Evolutionary conservation across 2,797 vertebrate genomes (phyloP).

Genomic region (Xiphorhynchus erythropygius): DNA sequence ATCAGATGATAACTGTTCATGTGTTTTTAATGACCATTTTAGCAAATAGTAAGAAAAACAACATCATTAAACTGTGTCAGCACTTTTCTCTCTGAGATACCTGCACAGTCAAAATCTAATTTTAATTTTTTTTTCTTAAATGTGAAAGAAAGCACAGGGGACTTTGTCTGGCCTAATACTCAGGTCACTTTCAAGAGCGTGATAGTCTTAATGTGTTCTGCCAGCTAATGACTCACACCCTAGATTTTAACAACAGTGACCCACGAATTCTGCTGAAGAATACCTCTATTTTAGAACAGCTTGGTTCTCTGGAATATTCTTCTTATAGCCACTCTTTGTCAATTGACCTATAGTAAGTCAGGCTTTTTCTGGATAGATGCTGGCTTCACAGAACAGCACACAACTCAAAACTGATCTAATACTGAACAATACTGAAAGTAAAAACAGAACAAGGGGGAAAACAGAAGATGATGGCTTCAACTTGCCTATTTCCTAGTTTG

Average conservation of each 20-base stretch:
- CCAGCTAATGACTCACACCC: background rate
- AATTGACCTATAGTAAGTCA: background rate
- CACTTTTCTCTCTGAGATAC: background rate
- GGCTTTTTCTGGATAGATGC: background rate
- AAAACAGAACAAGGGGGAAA: background rate
- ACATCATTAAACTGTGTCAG: background rate
- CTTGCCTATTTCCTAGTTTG: background rate
- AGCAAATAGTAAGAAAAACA: background rate
- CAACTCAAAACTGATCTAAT: background rate
- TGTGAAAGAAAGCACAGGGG: background rate
- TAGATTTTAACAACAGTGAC: background rate
- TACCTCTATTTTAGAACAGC: background rate
- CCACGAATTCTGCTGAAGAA: background rate
- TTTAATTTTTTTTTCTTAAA: background rate
- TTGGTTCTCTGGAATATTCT: background rate
- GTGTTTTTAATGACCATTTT: background rate
- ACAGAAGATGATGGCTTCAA: background rate
- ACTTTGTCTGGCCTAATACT: background rate
- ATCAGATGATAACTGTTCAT: background rate
- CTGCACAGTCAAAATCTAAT: fast-evolving
- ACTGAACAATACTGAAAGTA: background rate
- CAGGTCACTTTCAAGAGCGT: background rate
- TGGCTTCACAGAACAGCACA: background rate
- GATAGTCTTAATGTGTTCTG: background rate
- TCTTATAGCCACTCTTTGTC: background rate